Percentiles rank a stretch among this genome's conserved stretches.
Evolutionary conservation across 2,113 vertebrate species (phyloP).

Genomic region (Aptenodytes patagonicus): DNA sequence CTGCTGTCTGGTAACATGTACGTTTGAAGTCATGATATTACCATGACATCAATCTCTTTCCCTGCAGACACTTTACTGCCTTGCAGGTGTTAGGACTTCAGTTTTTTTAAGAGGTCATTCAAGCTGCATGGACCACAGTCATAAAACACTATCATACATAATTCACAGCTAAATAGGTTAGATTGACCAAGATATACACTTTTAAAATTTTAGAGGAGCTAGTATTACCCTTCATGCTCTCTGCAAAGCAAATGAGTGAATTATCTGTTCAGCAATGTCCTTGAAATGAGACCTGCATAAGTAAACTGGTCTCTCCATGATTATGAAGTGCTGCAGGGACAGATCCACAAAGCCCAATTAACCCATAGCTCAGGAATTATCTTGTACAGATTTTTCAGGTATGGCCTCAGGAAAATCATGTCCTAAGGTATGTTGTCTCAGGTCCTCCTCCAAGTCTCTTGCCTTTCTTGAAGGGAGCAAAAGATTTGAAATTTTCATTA

Average conservation of each 20-base stretch:
- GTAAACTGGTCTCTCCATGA: background rate
- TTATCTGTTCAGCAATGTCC: background rate
- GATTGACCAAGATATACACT: rapidly evolving
- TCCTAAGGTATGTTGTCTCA: background rate
- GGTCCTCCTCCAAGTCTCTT: no score
- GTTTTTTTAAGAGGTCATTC: background rate
- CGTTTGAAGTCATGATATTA: background rate
- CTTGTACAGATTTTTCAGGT: background rate
- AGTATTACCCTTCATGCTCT: background rate
- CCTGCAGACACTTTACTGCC: background rate
- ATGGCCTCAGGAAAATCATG: background rate
- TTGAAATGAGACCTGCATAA: background rate
- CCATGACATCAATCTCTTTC: background rate
- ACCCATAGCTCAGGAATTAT: background rate
- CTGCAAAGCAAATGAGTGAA: background rate
- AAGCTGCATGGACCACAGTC: background rate
- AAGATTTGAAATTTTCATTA: background rate
- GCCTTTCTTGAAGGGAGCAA: background rate
- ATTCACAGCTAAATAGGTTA: background rate
- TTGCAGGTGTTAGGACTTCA: background rate
- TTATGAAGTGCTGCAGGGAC: background rate
- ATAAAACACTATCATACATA: rapidly evolving
- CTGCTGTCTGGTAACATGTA: background rate
- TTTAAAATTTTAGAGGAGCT: background rate
- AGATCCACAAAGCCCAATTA: background rate